Evolutionary conservation across 2,888 invertebrate genomes (phyloP), one percentile per base, ranked within the genome.

Genomic region (Sinohyriopsis cumingii): DNA sequence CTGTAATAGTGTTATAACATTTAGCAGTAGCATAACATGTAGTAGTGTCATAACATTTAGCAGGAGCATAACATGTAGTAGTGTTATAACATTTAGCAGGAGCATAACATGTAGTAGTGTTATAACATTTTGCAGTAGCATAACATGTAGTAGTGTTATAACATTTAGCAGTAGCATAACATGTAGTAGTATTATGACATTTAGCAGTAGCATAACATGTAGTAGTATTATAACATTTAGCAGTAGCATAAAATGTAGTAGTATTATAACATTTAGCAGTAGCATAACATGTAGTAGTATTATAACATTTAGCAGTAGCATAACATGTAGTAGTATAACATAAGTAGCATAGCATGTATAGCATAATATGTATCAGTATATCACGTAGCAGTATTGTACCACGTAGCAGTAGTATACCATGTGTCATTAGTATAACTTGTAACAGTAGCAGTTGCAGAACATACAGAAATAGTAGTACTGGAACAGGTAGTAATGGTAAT

Each of bases 381-480:
- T 5, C 5, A 33, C 5, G 33, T 33, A 33, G 33, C 7, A 33
- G 33, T 33, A 33, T 3, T 33, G 5, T 5, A 33, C 1, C 33
- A 22, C 7, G 63, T 63, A 63, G 63, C 53, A 63, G 63, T 12
- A 63, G 55, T 63, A 24, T 54, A 55, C 1, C 55, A n/a, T 55
- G 5, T 64, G 55, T 55, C 53, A 55, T 3, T 19, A 55, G 64
- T 55, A 54, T 3, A 25, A 64, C 55, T 1, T 55, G 24, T 55
- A 55, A 15, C 25, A 55, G 25, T 7, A 55, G 55, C 24, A n/a
- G 25, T 64, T 24, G 28, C n/a, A 64, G 15, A 25, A 55, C 55
- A 19, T 55, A 54, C 12, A 64, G 1, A 4, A 55, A 54, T 25
- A 55, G 22, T 19, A 55, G 64, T 24, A 19, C 3, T 4, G 55